Base-by-base conservation (phyloP, 2,797 vertebrate species). In the Paedocypris micromegethes region DNA sequence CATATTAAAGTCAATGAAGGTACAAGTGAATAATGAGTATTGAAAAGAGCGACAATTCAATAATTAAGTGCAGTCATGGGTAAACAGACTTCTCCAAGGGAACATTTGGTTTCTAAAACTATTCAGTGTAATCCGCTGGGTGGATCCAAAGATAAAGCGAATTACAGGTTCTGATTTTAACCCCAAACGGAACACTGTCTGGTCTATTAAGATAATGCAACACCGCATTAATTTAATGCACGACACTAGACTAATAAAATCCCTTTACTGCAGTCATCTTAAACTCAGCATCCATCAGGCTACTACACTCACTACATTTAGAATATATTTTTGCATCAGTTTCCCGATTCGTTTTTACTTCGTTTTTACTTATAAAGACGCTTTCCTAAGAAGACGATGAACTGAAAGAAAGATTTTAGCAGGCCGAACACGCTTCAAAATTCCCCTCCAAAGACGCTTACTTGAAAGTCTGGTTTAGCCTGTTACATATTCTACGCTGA, bases 31-130 rank as follows among this genome's bases (percentile, higher is more conserved):
- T 23, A 23, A 23, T 23, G 23, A 23, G 23, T 23, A 23, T 23
- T 23, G 23, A 23, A 23, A 23, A 23, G 23, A 23, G 23, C 23
- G 23, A 23, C 23, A 23, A 23, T 23, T 23, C 23, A 23, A 23
- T 23, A 23, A 23, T 23, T 23, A 23, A 23, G 23, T 23, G 23
- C 23, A 23, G 23, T 23, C 23, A 23, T 23, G 23, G 23, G 23
- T 23, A 23, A 23, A 23, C 23, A 23, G 23, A 23, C 23, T 23
- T 74, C 73, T 81, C 70, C 73, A 72, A 74, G 73, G 74, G 68
- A 79, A 80, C 76, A 66, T 79, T 78, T 73, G 77, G 48, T 73
- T 68, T 79, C 74, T 78, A 72, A 73, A 76, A 74, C 79, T 76
- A 80, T 75, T 74, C 73, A 82, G 78, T 60, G 78, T 75, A 58